Percentiles rank a stretch among this genome's conserved stretches.
phyloP scores from a whole-genome alignment of 2,113 vertebrate species.

The Alouatta palliata region DNA sequence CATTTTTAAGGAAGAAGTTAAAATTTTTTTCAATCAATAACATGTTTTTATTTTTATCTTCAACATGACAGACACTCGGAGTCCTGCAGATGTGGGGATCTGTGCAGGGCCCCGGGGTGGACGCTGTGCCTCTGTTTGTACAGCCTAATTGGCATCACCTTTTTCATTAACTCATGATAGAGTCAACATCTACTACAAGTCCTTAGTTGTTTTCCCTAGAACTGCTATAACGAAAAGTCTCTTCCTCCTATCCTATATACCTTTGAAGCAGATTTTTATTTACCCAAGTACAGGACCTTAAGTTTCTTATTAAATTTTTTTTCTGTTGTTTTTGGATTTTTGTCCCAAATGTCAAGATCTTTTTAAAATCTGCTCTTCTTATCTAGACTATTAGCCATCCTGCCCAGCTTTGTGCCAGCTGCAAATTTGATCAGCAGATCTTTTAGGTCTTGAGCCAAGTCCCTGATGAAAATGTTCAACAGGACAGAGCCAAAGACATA shows the following conservation, averaged over 20 bases:
- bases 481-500: background rate
- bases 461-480: slow-evolving; percentile 50
- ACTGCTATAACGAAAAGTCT: background rate
- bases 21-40: background rate
- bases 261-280: slow-evolving; percentile 14
- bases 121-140: background rate
- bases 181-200: background rate
- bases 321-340: slow-evolving; percentile 55
- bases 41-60: slow-evolving; percentile 33
- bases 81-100: background rate
- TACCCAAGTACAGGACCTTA: background rate
- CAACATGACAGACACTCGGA: background rate
- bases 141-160: background rate
- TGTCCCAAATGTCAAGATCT: slow-evolving; percentile 61
- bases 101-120: background rate
- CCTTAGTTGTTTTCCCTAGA: background rate
- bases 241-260: background rate
- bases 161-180: background rate
- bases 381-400: slow-evolving; percentile 46
- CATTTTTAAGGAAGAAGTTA: slow-evolving; percentile 43
- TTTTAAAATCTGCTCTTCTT: slow-evolving; percentile 55
- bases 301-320: slow-evolving; percentile 59
- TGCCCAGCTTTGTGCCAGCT: slow-evolving; percentile 44
- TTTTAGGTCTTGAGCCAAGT: slow-evolving; percentile 61
- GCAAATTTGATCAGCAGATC: slow-evolving; percentile 58